Percentiles rank a stretch among this genome's conserved stretches.
Conservation (phyloP, 2,888 invertebrate genomes). For the Labia minor region DNA sequence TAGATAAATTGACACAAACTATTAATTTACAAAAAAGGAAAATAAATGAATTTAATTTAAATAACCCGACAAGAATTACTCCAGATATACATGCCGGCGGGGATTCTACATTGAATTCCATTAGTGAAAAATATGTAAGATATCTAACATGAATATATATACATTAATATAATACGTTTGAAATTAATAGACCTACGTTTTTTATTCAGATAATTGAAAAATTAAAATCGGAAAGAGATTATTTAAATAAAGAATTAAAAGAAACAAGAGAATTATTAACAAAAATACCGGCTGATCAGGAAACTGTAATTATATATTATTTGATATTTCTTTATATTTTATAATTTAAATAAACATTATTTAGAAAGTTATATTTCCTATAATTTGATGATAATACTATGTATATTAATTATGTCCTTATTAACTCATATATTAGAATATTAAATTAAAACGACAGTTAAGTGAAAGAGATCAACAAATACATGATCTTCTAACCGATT, state of each 20-base stretch:
- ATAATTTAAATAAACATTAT: constrained; percentile 15
- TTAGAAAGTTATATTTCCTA: constrained; percentile 14
- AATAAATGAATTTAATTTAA: constrained; percentile 39
- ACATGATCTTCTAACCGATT: constrained; percentile 29
- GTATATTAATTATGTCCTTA: constrained; percentile 2
- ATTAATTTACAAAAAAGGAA: constrained; percentile 38
- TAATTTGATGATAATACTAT: constrained; percentile 25
- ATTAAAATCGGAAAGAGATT: constrained; percentile 40
- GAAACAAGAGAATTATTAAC: constrained; percentile 36
- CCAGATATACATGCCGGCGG: background rate
- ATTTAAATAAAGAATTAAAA: constrained; percentile 41
- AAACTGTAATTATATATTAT: constrained; percentile 31
- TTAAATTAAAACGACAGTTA: constrained; percentile 34
- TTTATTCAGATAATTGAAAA: constrained; percentile 32
- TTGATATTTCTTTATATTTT: background rate
- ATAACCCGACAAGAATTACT: constrained; percentile 24
- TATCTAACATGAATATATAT: no score
- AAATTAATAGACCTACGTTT: no score
- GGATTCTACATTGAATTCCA: background rate
- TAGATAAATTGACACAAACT: constrained; percentile 39
- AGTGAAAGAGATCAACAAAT: constrained; percentile 37
- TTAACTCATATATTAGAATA: constrained; percentile 26
- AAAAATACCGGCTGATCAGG: constrained; percentile 31
- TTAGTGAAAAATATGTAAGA: background rate
- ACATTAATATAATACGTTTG: no score